Percentiles rank a stretch among this genome's conserved stretches.
phyloP scores from a whole-genome alignment of 1,140 invertebrate genomes.

The Sinonovacula constricta region DNA sequence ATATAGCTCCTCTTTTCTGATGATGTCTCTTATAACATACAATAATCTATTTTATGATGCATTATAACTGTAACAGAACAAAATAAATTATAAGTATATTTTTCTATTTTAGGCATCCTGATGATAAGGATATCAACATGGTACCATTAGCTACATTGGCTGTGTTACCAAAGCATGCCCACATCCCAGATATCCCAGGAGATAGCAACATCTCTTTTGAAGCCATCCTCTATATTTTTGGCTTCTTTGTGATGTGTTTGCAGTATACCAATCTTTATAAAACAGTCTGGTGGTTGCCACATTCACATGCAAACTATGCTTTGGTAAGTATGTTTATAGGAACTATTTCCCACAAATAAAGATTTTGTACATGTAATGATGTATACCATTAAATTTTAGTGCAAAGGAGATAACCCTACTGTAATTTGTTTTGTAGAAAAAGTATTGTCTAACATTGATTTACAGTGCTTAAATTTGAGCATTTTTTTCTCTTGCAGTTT shows the following conservation, averaged over 20 bases:
- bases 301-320: conserved; percentile 92
- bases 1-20: too few species aligned
- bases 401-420: too few species aligned
- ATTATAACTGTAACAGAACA: too few species aligned
- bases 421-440: background rate
- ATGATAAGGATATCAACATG: conserved; percentile 70
- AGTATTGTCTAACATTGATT: too few species aligned
- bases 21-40: background rate
- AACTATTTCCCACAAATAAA: too few species aligned
- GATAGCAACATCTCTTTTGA: conserved; percentile 92
- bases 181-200: conserved; percentile 88
- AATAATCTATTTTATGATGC: conserved; percentile 2
- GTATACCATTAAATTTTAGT: too few species aligned
- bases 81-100: too few species aligned
- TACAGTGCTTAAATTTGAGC: too few species aligned
- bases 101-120: conserved; percentile 62
- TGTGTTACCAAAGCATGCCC: conserved; percentile 73
- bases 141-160: conserved; percentile 73
- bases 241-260: conserved; percentile 84
- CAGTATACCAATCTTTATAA: conserved; percentile 97
- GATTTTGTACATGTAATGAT: too few species aligned
- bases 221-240: conserved; percentile 87
- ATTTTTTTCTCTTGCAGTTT: too few species aligned
- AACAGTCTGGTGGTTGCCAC: conserved; percentile 97
- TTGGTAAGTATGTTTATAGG: conserved; percentile 84